Evolutionary conservation across 2,113 vertebrate genomes (phyloP), one percentile per base, ranked within the genome.

Genomic region (Dasyornis broadbenti): DNA sequence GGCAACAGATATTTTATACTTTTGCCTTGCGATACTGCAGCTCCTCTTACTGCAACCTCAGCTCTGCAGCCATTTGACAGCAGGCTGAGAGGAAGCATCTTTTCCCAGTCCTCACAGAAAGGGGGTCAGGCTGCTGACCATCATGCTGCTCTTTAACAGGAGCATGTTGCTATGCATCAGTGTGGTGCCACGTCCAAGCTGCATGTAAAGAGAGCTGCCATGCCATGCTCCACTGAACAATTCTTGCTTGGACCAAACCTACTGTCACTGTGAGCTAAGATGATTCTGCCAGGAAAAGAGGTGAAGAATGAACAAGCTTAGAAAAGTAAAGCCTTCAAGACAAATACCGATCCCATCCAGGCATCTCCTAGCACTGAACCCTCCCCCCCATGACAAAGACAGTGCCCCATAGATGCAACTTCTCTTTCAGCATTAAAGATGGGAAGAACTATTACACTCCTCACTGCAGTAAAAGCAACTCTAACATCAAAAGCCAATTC

Each of bases 41-140:
- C 82, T 96, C 63, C 42, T 83, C 91, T 90, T 70, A 63, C 86
- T 77, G 94, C 94, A 88, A 6, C 24, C 63, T 82, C 90, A 92
- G 95, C 82, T 53, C 66, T 0, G 3, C 49, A 65, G 60, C 33
- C 61, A 6, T 54, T 10, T 82, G 77, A 75, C 84, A 87, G 76
- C 5, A 42, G 8, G 59, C 65, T 73, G 68, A 63, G 59, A 50
- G 76, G 52, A 27, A 80, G 47, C 39, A 6, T 78, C 88, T 24
- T 33, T 76, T 13, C 50, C 42, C 60, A 33, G 50, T 39, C 3
- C 76, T 31, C 63, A 4, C 39, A 72, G 79, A 27, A 69, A 82
- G 70, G 14, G 53, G 49, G 50, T 45, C 40, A 93, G 85, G 37
- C 86, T 66, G 59, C 56, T 88, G 94, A 39, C 79, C 88, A 54